These are phyloP conservation scores for Tympanoctomys barrerae DNA, from an alignment of 2,797 vertebrate genomes.

Conservation along the genomic window DNA sequence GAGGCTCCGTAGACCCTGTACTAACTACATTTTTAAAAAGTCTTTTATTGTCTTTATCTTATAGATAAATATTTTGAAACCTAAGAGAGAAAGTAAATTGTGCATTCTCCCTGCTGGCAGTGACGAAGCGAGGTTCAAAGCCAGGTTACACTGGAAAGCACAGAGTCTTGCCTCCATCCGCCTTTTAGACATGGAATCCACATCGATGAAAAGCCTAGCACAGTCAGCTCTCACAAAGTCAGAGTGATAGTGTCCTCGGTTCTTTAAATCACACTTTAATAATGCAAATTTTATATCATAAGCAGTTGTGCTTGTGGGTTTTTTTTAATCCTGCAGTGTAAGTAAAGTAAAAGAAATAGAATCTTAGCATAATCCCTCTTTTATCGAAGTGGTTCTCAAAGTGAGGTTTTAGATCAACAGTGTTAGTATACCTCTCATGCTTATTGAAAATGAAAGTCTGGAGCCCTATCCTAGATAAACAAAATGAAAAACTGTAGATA, in stretches of 20 bases:
- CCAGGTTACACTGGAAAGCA: background rate
- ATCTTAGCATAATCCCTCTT: background rate
- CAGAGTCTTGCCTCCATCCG: background rate
- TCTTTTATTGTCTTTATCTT: background rate
- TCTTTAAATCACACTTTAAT: slow-evolving; percentile 17
- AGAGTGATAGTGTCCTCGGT: background rate
- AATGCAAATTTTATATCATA: background rate
- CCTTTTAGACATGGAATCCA: background rate
- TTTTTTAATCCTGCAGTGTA: background rate
- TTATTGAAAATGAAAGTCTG: background rate
- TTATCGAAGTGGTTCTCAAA: background rate
- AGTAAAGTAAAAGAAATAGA: background rate
- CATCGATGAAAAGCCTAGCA: background rate
- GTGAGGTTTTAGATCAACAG: background rate
- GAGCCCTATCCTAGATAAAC: background rate
- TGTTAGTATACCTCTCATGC: background rate
- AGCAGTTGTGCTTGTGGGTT: background rate
- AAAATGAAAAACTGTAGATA: background rate
- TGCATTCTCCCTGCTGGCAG: background rate
- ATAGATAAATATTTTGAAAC: background rate
- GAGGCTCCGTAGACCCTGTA: no score
- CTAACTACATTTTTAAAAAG: no score
- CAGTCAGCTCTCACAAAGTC: background rate
- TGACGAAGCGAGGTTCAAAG: slow-evolving; percentile 2
- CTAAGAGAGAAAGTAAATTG: background rate